Evolutionary conservation across 2,888 invertebrate genomes (phyloP), one percentile per base, ranked within the genome.

Genomic region (Rotaria macrura): DNA sequence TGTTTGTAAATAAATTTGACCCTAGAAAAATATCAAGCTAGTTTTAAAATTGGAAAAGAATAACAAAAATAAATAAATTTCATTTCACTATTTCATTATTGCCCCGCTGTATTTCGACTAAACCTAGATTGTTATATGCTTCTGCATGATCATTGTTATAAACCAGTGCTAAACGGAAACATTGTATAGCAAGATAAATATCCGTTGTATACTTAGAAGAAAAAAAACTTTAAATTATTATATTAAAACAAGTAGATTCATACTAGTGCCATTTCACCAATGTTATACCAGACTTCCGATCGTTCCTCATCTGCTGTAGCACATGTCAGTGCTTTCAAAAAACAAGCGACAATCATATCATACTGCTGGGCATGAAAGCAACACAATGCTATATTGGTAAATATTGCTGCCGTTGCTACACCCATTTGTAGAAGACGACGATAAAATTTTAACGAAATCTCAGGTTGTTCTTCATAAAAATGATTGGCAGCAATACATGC

Each of bases 311-410:
- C 94, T 47, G 90, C 90, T 0, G 93, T 93, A 2, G 96, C 94
- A 87, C 95, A 92, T 88, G 93, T 93, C 34, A 97, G 92, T 0
- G 97, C 96, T 89, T 96, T 93, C 90, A 95, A 95, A 90, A 98
- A 96, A 90, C 97, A 98, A 0, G 95, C 94, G 86, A 97, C 91
- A 4, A 95, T 95, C 90, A 98, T 93, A 91, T 99, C 98, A 91
- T 95, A 95, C 90, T 99, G 98, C 89, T 97, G 98, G n/a, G 97
- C 95, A 90, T 96, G 96, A 88, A 97, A 93, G 89, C 98, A 99
- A 90, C 98, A 98, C 1, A 99, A 92, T 0, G 95, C 97, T 85
- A 97, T 92, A 90, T 97, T 97, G 89, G 95, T 97, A 88, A 91
- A 96, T 52, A 99, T 92, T 91, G 98, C 98, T 0, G 96, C 93